Evolutionary conservation across 2,888 invertebrate genomes (phyloP).

Genomic region (Brassicogethes aeneus): DNA sequence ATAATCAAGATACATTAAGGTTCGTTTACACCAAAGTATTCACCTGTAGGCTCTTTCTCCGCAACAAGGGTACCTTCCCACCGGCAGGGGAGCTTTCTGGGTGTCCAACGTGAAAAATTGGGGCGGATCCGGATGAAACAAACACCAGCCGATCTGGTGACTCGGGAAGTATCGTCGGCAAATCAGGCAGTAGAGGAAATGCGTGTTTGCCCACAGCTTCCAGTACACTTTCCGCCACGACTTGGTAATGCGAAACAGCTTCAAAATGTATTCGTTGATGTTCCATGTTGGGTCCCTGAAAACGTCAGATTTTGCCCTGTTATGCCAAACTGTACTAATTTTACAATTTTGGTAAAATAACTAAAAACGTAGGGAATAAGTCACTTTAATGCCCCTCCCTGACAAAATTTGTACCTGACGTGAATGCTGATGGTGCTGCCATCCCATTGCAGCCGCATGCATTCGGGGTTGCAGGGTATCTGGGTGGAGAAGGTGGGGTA

Average conservation of each 20-base stretch:
- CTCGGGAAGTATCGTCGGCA: constrained; percentile 72
- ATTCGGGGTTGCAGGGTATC: constrained; percentile 63
- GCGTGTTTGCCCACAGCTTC: constrained; percentile 87
- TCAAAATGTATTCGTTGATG: constrained; percentile 68
- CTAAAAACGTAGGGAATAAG: too few relatives aligned
- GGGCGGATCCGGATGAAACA: constrained; percentile 68
- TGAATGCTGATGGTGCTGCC: constrained; percentile 67
- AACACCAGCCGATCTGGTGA: constrained; percentile 72
- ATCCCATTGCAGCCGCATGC: constrained; percentile 63
- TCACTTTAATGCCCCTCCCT: too few relatives aligned
- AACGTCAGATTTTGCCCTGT: too few relatives aligned
- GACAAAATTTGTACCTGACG: constrained; percentile 53
- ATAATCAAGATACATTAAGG: too few relatives aligned
- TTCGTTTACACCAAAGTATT: too few relatives aligned
- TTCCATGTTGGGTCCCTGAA: constrained; percentile 70
- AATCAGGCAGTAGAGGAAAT: constrained; percentile 71
- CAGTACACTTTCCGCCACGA: constrained; percentile 87
- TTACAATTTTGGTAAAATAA: too few relatives aligned
- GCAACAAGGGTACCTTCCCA: constrained; percentile 75
- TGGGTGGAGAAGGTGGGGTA: constrained; percentile 60
- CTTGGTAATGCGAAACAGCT: constrained; percentile 67
- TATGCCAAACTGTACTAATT: too few relatives aligned
- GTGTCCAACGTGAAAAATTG: constrained; percentile 65
- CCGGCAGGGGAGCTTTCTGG: constrained; percentile 55
- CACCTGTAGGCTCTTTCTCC: constrained; percentile 66